Base-by-base conservation (phyloP, 2,888 invertebrate genomes). In the Eurytoma adleriae region DNA sequence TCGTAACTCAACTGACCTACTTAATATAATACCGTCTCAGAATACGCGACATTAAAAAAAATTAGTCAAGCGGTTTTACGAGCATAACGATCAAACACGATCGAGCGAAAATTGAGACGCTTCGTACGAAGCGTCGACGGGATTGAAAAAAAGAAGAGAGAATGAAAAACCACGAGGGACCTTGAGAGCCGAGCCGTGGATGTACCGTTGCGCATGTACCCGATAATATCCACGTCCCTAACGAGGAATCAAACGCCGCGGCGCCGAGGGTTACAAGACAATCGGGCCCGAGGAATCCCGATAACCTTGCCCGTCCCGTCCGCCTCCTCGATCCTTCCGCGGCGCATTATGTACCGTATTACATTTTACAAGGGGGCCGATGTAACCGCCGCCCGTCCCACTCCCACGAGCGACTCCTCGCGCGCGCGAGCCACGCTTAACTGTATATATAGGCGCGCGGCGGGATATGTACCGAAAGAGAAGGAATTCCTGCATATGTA, bases 401-500 rank as follows among this genome's bases (percentile, higher is more conserved):
- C 67, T 75, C 68, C 75, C 75, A 75, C 30, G 56, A 18, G 24
- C 16, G 48, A 30, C 14, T 24, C 18, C 74, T 14, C 50, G 57
- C 27, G 20, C 40, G 56, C 24, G 30, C 54, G 24, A 72, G 52
- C 52, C 18, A 52, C 50, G 48, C 64, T 30, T 40, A 14, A 14
- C 61, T 27, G 27, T 62, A 54, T 64, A 40, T 52, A 27, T 40
- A 16, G 3, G 16, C 30, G 30, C n/a, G 16, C 62, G 14, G 2
- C 16, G n/a, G 16, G n/a, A 7, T 30, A 18, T n/a, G 18, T 48
- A 62, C 70, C 71, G 50, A 79, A 79, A 84, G 85, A 86, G 84
- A 4, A 87, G 86, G 85, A 88, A 89, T 89, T 89, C 89, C 87
- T 89, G 89, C 89, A 89, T 89, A 86, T 84, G 85, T 89, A 88